These are phyloP conservation scores for Linyphia triangularis DNA, from an alignment of 2,888 invertebrate genomes.

Conservation along the genomic window DNA sequence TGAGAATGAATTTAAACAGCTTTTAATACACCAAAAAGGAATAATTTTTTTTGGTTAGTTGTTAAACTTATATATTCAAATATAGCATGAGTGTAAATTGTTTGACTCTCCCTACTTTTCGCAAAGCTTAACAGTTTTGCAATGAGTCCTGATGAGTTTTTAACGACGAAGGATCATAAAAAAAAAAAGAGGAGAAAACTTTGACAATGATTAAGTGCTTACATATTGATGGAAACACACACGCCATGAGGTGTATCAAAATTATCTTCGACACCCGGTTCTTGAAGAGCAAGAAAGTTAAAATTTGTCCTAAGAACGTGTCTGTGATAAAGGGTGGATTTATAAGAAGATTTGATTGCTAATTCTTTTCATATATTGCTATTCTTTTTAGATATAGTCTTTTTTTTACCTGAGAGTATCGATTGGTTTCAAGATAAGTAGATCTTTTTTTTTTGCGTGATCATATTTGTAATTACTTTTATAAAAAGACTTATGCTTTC, in stretches of 20 bases:
- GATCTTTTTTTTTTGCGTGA: not conserved
- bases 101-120: no score
- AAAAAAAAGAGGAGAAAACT: not conserved
- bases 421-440: not conserved
- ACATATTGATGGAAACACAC: conserved; percentile 20
- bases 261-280: not conserved
- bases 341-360: not conserved
- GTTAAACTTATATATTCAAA: no score
- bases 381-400: not conserved
- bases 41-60: no score
- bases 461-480: no score
- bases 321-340: not conserved
- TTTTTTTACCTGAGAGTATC: not conserved
- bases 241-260: not conserved
- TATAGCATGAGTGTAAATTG: no score
- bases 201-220: conserved; percentile 52
- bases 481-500: no score
- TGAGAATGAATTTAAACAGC: no score
- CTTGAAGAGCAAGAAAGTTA: not conserved
- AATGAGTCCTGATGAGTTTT: conserved; percentile 19
- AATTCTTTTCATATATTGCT: not conserved
- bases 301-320: not conserved
- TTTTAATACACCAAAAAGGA: no score
- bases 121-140: not conserved
- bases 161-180: conserved; percentile 15